A percentile compares a stretch with the other conserved stretches of the same genome.
Evolutionary conservation across 2,113 vertebrate species (phyloP).

Genomic region (Phylloscopus trochiloides): DNA sequence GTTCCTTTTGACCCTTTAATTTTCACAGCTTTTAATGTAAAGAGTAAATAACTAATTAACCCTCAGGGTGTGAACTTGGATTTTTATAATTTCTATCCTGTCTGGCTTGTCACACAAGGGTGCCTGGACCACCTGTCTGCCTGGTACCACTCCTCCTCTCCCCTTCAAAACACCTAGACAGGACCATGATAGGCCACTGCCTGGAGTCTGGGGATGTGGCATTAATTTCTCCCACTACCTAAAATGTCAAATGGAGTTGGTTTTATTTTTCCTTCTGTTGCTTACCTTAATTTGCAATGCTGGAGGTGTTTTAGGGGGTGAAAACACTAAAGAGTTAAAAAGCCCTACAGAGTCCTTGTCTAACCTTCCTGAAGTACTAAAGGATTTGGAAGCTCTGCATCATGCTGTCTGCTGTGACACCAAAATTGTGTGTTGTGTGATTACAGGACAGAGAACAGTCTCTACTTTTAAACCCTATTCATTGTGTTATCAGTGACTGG

Average conservation of each 20-base stretch:
- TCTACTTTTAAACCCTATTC: neutral
- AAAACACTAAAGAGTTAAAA: neutral
- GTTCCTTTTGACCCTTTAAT: neutral
- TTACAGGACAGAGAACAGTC: neutral
- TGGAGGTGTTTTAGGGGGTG: neutral
- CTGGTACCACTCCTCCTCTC: neutral
- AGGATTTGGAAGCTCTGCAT: neutral
- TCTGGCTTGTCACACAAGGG: neutral
- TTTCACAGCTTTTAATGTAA: neutral
- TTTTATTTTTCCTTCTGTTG: neutral
- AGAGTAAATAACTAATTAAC: neutral
- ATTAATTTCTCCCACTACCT: neutral
- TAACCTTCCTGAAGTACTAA: neutral
- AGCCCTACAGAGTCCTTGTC: neutral
- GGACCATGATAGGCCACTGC: neutral
- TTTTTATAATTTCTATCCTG: neutral
- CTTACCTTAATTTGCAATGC: neutral
- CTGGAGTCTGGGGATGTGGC: accelerated
- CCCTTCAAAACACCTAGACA: neutral
- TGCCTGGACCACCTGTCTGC: neutral
- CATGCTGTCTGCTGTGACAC: neutral
- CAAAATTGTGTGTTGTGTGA: neutral
- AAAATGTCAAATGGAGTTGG: neutral
- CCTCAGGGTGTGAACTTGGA: neutral
- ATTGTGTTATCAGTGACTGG: neutral